phyloP scores from a whole-genome alignment of 1,140 invertebrate genomes.

The Hylaeus anthracinus region DNA sequence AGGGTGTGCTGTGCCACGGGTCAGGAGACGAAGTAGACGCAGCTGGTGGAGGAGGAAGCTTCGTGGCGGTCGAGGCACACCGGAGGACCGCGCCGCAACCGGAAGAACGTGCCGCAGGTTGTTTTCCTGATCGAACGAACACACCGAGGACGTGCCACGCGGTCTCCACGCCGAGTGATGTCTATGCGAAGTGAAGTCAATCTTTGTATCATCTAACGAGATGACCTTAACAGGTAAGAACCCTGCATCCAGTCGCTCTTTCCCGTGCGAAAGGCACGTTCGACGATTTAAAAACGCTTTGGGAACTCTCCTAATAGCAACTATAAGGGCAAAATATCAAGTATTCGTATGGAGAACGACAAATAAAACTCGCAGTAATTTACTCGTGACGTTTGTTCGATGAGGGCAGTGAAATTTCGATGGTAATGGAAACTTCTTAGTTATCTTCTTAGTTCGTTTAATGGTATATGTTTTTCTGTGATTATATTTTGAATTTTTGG shows the following conservation, averaged over 20 bases:
- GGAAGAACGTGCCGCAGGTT: conserved; percentile 48
- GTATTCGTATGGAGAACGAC: no score
- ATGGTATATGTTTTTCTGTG: no score
- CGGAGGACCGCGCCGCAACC: background rate
- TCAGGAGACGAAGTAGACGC: conserved; percentile 50
- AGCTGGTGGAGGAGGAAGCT: conserved; percentile 35
- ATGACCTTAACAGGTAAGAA: conserved; percentile 78
- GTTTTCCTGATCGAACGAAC: conserved; percentile 14
- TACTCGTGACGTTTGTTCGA: no score
- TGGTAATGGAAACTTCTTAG: no score
- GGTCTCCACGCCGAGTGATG: conserved; percentile 63
- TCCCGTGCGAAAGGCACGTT: no score
- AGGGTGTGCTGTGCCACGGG: conserved; percentile 68
- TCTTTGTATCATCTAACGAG: conserved; percentile 65
- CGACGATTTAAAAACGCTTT: background rate
- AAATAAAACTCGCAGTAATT: no score
- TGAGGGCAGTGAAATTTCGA: no score
- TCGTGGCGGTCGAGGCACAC: conserved; percentile 39
- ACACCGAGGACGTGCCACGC: conserved; percentile 21
- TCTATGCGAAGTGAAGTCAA: conserved; percentile 63
- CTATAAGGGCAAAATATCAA: no score
- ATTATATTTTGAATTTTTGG: no score
- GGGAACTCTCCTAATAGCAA: no score
- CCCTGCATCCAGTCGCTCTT: no score
- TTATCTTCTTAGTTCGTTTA: no score